These are phyloP conservation scores for Pampusana beccarii DNA, from an alignment of 2,113 vertebrate species.

Conservation along the genomic window DNA sequence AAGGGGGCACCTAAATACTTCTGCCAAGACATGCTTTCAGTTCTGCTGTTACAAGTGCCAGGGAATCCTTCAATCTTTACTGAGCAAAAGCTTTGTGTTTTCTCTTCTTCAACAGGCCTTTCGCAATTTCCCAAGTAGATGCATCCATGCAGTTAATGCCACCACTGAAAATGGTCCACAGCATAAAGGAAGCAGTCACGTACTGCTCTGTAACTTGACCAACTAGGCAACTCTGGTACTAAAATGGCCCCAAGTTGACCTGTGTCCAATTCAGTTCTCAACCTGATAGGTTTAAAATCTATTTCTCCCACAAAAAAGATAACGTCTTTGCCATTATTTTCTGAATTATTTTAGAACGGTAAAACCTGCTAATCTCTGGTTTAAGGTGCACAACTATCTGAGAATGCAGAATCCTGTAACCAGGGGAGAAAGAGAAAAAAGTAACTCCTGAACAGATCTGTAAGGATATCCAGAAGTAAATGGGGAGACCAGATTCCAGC, in stretches of 20 bases:
- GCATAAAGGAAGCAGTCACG: background rate
- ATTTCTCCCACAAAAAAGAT: background rate
- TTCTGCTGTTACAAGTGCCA: background rate
- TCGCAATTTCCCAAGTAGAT: background rate
- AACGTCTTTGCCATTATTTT: background rate
- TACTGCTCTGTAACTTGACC: background rate
- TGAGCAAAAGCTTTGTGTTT: background rate
- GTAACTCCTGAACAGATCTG: background rate
- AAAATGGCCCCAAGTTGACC: fast-evolving
- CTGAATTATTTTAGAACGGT: background rate
- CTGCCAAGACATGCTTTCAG: background rate
- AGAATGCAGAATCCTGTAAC: background rate
- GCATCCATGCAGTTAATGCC: background rate
- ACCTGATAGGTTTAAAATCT: background rate
- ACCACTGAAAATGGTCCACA: background rate
- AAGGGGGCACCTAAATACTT: background rate
- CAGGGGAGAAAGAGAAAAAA: background rate
- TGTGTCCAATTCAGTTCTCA: background rate
- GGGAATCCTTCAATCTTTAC: background rate
- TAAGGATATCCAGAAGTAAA: background rate
- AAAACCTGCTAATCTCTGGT: background rate
- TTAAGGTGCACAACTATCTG: background rate
- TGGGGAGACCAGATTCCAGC: background rate
- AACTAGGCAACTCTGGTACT: background rate
- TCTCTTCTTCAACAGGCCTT: background rate